A percentile compares a stretch with the other conserved stretches of the same genome.
Conservation (phyloP, 2,797 vertebrate species). For the Holocentrus rufus region DNA sequence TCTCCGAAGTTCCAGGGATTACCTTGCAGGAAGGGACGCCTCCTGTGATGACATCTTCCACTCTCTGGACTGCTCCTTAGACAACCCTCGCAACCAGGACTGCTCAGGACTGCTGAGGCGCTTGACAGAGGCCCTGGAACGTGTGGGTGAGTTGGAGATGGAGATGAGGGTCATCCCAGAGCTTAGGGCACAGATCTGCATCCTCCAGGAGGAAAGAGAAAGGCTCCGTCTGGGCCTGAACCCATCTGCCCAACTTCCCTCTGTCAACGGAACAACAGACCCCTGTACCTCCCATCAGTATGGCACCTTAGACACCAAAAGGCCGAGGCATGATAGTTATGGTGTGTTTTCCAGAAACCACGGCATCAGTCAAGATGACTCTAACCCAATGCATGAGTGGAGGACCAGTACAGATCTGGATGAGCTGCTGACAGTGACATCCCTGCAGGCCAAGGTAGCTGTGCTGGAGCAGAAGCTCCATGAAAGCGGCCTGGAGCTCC, state of each 20-base stretch:
- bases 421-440: constrained; percentile 67
- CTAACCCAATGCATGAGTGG: constrained; percentile 69
- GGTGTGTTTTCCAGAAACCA: constrained; percentile 46
- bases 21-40: constrained; percentile 66
- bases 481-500: constrained; percentile 83
- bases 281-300: constrained; percentile 23
- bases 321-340: constrained; percentile 56
- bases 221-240: constrained; percentile 67
- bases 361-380: constrained; percentile 31
- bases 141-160: constrained; percentile 81
- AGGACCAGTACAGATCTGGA: constrained; percentile 74
- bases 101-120: constrained; percentile 69
- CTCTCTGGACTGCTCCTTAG: constrained; percentile 34
- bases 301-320: constrained; percentile 45
- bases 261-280: constrained; percentile 58
- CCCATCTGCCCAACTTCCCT: constrained; percentile 15
- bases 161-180: constrained; percentile 78
- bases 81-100: constrained; percentile 41
- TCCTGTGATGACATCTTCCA: constrained; percentile 75
- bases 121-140: constrained; percentile 75
- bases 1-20: constrained; percentile 49
- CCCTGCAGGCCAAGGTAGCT: constrained; percentile 85
- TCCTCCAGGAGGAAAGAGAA: constrained; percentile 78
- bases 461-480: constrained; percentile 86
- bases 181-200: constrained; percentile 77